phyloP scores from a whole-genome alignment of 1,140 invertebrate species.

The Ladona fulva region DNA sequence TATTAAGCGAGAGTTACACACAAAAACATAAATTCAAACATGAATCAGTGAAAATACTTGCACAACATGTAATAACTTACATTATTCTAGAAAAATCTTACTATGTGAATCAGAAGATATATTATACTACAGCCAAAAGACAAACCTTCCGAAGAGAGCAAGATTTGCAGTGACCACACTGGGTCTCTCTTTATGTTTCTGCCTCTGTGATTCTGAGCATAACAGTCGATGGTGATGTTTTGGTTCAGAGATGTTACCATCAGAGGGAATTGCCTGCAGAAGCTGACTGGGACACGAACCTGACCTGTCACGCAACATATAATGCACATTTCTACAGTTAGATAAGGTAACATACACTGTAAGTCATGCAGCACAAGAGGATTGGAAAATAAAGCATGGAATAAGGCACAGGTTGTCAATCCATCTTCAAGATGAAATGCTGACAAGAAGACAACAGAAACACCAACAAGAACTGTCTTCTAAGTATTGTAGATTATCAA shows the following conservation, averaged over 20 bases:
- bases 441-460: too few relatives aligned
- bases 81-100: too few relatives aligned
- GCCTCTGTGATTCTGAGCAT: slow-evolving; percentile 38
- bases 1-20: too few relatives aligned
- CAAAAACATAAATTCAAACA: too few relatives aligned
- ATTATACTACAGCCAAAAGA: slow-evolving; percentile 20
- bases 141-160: slow-evolving; percentile 36
- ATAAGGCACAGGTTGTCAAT: too few relatives aligned
- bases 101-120: too few relatives aligned
- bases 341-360: not conserved
- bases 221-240: slow-evolving; percentile 26
- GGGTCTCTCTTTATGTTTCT: slow-evolving; percentile 47
- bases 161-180: slow-evolving; percentile 37
- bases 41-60: too few relatives aligned
- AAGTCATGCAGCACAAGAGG: slow-evolving; percentile 14
- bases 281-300: slow-evolving; percentile 84
- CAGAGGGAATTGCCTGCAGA: slow-evolving; percentile 49
- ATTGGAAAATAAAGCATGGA: not conserved
- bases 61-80: too few relatives aligned
- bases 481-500: too few relatives aligned
- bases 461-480: too few relatives aligned
- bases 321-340: not conserved
- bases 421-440: too few relatives aligned
- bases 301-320: slow-evolving; percentile 49
- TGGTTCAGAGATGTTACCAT: slow-evolving; percentile 18